Percentiles rank a stretch among this genome's conserved stretches.
Evolutionary conservation across 1,140 invertebrate genomes (phyloP).

Genomic region (Microplitis mediator): DNA sequence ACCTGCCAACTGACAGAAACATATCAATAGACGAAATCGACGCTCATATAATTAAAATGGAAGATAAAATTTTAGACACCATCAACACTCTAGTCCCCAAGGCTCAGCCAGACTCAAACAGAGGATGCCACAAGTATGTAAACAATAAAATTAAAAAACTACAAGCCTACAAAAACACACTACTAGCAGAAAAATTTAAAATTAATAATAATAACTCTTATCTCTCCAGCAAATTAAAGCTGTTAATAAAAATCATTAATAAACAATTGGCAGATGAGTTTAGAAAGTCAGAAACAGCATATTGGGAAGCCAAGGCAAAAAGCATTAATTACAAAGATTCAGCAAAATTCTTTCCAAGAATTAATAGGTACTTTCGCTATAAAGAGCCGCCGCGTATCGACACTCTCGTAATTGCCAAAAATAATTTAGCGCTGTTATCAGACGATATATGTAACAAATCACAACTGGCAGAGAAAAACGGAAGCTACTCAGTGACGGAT

Average conservation of each 20-base stretch:
- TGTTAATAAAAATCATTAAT: neutral
- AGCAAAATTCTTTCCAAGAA: constrained; percentile 28
- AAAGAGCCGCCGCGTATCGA: constrained; percentile 1
- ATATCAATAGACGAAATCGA: constrained; percentile 23
- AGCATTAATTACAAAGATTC: constrained; percentile 27
- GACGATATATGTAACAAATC: neutral
- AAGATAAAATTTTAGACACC: neutral
- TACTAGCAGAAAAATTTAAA: constrained; percentile 1
- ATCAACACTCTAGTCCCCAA: constrained; percentile 1
- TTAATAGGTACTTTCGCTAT: constrained; percentile 23
- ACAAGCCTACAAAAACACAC: neutral
- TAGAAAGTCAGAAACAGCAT: constrained; percentile 12
- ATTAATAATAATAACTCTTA: neutral
- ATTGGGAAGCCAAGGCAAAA: constrained; percentile 23
- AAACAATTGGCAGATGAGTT: constrained; percentile 15
- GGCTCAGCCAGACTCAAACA: neutral
- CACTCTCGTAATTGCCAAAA: too few relatives aligned
- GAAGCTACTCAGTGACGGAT: neutral
- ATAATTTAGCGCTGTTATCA: neutral
- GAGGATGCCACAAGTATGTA: neutral
- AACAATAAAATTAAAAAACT: neutral
- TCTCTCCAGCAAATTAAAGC: neutral
- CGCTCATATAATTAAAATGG: neutral
- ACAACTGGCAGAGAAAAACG: neutral
- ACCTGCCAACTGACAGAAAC: constrained; percentile 10